phyloP scores from a whole-genome alignment of 1,140 invertebrate genomes.

The Sitobion miscanthi region DNA sequence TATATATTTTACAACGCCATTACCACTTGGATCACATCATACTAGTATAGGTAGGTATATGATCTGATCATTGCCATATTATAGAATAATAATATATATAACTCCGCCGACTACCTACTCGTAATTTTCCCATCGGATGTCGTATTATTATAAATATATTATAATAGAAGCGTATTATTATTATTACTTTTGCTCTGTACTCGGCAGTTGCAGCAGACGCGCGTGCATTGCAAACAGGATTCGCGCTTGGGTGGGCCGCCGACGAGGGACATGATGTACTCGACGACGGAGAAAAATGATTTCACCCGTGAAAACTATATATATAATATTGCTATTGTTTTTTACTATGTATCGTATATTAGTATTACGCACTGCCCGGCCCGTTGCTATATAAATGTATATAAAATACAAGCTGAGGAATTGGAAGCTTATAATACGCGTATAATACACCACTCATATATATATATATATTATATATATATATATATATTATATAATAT shows the following conservation, averaged over 20 bases:
- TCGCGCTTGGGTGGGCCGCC: conserved; percentile 42
- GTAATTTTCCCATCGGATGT: conserved; percentile 14
- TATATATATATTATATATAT: too few relatives aligned
- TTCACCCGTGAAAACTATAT: conserved; percentile 30
- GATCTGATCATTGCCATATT: too few relatives aligned
- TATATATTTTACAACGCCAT: too few relatives aligned
- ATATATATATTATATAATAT: too few relatives aligned
- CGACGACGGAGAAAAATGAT: background rate
- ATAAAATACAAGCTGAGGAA: background rate
- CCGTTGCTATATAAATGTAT: background rate
- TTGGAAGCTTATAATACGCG: background rate
- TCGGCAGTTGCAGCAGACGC: background rate
- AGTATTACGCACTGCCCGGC: background rate
- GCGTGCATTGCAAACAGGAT: conserved; percentile 28
- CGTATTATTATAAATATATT: background rate
- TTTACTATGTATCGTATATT: background rate
- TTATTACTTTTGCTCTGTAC: background rate
- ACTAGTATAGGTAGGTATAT: too few relatives aligned
- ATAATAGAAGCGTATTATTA: background rate
- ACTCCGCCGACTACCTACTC: background rate
- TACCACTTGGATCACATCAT: too few relatives aligned
- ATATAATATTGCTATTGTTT: conserved; percentile 17
- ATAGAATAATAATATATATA: background rate
- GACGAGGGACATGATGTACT: background rate
- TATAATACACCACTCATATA: background rate